Conservation (phyloP, 2,113 vertebrate species). For the Notechis scutatus region DNA sequence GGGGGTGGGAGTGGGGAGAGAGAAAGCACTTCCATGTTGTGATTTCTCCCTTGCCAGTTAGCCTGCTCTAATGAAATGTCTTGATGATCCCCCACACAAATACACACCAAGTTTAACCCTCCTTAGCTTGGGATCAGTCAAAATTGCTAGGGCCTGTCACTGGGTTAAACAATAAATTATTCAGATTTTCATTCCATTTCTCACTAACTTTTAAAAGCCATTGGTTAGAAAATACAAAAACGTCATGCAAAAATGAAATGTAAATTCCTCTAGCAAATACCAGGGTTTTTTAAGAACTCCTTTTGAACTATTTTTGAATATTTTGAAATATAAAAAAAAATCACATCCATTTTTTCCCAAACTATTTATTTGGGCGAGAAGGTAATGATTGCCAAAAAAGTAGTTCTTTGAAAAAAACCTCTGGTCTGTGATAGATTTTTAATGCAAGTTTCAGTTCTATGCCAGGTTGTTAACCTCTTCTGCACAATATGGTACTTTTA, state of each 20-base stretch:
- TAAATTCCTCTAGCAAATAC: background rate
- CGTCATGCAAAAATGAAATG: background rate
- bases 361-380: background rate
- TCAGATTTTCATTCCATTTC: background rate
- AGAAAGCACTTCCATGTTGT: background rate
- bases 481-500: background rate
- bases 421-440: background rate
- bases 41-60: background rate
- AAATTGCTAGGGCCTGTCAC: background rate
- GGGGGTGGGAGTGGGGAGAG: background rate
- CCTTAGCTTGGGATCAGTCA: background rate
- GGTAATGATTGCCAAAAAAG: background rate
- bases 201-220: background rate
- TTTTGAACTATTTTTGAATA: background rate
- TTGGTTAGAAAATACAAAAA: background rate
- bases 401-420: background rate
- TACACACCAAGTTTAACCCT: background rate
- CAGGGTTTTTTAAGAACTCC: background rate
- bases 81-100: background rate
- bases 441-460: background rate
- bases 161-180: background rate
- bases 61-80: background rate
- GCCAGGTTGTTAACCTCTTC: background rate
- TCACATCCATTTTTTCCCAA: background rate
- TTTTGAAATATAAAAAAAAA: background rate